Base-by-base conservation (phyloP, 2,113 vertebrate species). In the Synodontis membranacea region DNA sequence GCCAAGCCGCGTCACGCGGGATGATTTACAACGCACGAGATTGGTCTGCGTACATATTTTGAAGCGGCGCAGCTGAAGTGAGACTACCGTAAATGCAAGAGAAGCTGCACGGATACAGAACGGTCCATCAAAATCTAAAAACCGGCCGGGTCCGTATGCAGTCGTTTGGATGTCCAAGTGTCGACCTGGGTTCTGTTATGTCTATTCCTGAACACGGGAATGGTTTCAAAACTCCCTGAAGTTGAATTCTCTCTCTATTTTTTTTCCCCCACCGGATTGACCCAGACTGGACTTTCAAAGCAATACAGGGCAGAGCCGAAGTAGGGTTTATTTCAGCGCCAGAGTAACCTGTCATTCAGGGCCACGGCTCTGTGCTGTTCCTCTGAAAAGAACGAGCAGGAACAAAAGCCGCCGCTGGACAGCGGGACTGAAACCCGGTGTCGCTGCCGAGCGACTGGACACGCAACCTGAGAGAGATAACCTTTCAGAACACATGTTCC, bases 391-490 rank as follows among this genome's bases (percentile, higher is more conserved):
- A 52, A 66, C 64, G 81, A 21, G 42, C 17, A 62, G 72, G 72
- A 78, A 62, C 72, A 85, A 76, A 76, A 52, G 54, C 72, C 11
- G 50, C 64, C 5, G 82, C 48, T 56, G 68, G 60, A 84, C 23
- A 14, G 31, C n/a, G 42, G 60, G 66, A 34, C 86, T 64, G 72
- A 80, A 84, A 70, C 60, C 70, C 88, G 42, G 74, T 70, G 85
- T 84, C 42, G 10, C 80, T 10, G 58, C 64, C 80, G 80, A 83
- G 80, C 79, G 76, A 60, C 79, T 86, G 80, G 50, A 88, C 84
- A 72, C 84, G 5, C 44, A 62, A 86, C 80, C 84, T 23, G 81
- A 79, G 74, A 28, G 81, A 86, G 84, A 86, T 80, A 88, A 84
- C 84, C 81, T 84, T 88, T 84, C 84, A 80, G 68, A 82, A 46